Percentiles rank a stretch among this genome's conserved stretches.
Evolutionary conservation across 2,888 invertebrate species (phyloP).

Genomic region (Clistopyga incitator): DNA sequence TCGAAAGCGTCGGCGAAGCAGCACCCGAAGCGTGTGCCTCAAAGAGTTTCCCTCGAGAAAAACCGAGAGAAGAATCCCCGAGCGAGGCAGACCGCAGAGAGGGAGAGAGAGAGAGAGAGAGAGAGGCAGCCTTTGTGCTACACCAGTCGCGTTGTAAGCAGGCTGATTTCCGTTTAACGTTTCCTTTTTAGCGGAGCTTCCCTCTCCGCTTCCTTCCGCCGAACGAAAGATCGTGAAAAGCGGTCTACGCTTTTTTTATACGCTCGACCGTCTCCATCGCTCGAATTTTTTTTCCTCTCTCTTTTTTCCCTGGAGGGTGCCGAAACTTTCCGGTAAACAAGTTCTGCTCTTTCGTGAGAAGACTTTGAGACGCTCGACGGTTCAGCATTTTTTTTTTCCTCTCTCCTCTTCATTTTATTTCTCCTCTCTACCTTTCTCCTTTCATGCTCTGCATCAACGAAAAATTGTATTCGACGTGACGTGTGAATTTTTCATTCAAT

Average conservation of each 20-base stretch:
- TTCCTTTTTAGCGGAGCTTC: constrained; percentile 68
- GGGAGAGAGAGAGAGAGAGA: constrained; percentile 30
- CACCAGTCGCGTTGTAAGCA: constrained; percentile 71
- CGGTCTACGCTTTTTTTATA: constrained; percentile 43
- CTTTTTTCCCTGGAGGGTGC: constrained; percentile 33
- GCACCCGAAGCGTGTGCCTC: constrained; percentile 67
- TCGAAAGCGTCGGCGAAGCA: constrained; percentile 53
- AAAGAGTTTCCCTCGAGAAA: constrained; percentile 75
- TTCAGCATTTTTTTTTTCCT: constrained; percentile 34
- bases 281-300: constrained; percentile 2
- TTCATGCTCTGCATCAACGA: background rate
- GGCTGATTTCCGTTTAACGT: constrained; percentile 80
- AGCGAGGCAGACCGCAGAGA: constrained; percentile 46
- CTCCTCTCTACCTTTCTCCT: background rate
- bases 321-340: constrained; percentile 65
- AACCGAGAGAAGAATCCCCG: constrained; percentile 48
- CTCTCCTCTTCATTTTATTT: no score
- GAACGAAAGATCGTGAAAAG: constrained; percentile 58
- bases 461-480: background rate
- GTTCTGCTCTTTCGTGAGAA: constrained; percentile 54
- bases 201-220: constrained; percentile 65
- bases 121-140: constrained; percentile 65
- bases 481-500: constrained; percentile 10
- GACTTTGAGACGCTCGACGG: constrained; percentile 31
- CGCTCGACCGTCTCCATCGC: constrained; percentile 28